Evolutionary conservation across 1,140 invertebrate species (phyloP).

Genomic region (Philotrypesis tridentata): DNA sequence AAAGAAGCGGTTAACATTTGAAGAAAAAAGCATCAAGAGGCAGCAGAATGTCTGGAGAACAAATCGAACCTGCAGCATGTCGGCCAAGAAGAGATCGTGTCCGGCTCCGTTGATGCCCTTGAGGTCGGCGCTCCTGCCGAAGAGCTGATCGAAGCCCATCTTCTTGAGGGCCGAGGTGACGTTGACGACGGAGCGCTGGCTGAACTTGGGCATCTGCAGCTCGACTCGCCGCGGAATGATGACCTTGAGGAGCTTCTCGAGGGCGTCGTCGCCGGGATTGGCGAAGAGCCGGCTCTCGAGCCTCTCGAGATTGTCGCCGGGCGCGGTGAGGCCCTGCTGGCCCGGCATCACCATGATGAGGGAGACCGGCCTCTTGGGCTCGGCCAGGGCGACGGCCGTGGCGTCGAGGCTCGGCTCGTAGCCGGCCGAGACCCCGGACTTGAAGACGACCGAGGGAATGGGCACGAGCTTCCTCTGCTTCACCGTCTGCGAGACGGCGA

Average conservation of each 20-base stretch:
- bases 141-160: slow-evolving; percentile 87
- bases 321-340: slow-evolving; percentile 82
- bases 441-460: slow-evolving; percentile 86
- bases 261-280: slow-evolving; percentile 80
- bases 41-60: background rate
- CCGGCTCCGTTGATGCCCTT: slow-evolving; percentile 84
- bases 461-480: slow-evolving; percentile 85
- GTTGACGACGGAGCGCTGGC: slow-evolving; percentile 86
- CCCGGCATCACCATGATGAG: slow-evolving; percentile 87
- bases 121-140: slow-evolving; percentile 83
- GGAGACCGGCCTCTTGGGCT: slow-evolving; percentile 81
- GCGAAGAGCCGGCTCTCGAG: slow-evolving; percentile 81
- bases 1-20: slow-evolving; percentile 42
- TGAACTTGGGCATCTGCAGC: slow-evolving; percentile 87
- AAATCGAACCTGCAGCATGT: slow-evolving; percentile 86
- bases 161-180: slow-evolving; percentile 82
- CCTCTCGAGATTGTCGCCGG: slow-evolving; percentile 83
- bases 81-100: slow-evolving; percentile 84
- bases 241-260: slow-evolving; percentile 82
- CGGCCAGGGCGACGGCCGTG: slow-evolving; percentile 84
- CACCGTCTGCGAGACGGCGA: slow-evolving; percentile 85
- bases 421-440: slow-evolving; percentile 83
- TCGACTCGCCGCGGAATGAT: slow-evolving; percentile 84
- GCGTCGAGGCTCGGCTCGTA: slow-evolving; percentile 88
- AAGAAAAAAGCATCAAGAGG: background rate